Conservation (phyloP, 2,113 vertebrate genomes). For the Pteropus alecto region DNA sequence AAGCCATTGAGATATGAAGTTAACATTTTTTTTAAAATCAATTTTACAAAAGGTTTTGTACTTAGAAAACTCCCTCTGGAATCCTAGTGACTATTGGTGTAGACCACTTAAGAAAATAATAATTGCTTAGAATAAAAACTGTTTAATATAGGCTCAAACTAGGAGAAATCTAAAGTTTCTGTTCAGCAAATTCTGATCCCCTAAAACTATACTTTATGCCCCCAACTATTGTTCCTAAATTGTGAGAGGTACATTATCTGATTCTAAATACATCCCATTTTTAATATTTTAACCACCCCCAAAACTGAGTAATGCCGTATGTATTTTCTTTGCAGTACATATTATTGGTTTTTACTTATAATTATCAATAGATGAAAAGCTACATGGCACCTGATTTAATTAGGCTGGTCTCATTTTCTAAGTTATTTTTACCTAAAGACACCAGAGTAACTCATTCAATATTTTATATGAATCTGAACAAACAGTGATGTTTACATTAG, state of each 20-base stretch:
- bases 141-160: not conserved
- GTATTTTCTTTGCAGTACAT: not conserved
- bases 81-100: not conserved
- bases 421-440: conserved; percentile 56
- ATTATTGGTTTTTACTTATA: not conserved
- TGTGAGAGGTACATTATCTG: not conserved
- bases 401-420: conserved; percentile 18
- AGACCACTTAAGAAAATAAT: not conserved
- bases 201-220: not conserved
- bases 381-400: not conserved
- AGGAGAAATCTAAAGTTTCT: not conserved
- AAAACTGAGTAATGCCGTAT: not conserved
- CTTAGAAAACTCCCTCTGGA: not conserved
- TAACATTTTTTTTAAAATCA: not conserved
- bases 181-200: not conserved
- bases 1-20: not conserved
- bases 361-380: not conserved
- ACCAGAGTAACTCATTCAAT: conserved; percentile 47
- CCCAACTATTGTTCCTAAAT: not conserved
- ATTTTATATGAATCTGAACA: conserved; percentile 48
- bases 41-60: not conserved
- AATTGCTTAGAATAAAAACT: not conserved
- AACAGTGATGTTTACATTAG: conserved; percentile 14
- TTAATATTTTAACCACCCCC: not conserved
- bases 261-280: not conserved